phyloP scores from a whole-genome alignment of 2,888 invertebrate genomes.

The Cephalotes varians region DNA sequence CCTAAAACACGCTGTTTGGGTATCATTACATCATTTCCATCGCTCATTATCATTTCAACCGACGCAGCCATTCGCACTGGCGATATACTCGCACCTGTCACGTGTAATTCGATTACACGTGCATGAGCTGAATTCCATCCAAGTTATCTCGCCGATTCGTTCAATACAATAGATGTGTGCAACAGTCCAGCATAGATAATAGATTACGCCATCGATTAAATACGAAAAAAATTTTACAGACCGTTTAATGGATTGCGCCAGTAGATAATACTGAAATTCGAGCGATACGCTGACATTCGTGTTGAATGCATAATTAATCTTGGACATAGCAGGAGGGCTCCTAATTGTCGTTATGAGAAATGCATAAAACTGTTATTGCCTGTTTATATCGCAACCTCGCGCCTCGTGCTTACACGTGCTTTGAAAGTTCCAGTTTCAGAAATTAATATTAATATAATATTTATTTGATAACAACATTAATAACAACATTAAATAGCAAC shows the following conservation, averaged over 20 bases:
- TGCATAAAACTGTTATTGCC: slow-evolving; percentile 9
- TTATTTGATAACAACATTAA: background rate
- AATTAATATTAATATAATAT: slow-evolving; percentile 2
- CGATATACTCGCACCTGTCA: slow-evolving; percentile 53
- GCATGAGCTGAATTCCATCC: slow-evolving; percentile 7
- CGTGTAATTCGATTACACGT: slow-evolving; percentile 32
- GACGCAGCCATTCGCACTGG: slow-evolving; percentile 56
- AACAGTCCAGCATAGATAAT: slow-evolving; percentile 60
- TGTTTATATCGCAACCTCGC: background rate
- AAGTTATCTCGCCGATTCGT: slow-evolving; percentile 28
- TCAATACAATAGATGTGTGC: slow-evolving; percentile 65
- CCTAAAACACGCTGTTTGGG: slow-evolving; percentile 1
- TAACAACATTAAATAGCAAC: too few relatives aligned
- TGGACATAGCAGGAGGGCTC: background rate
- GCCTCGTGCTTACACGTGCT: too few relatives aligned
- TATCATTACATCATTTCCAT: slow-evolving; percentile 70
- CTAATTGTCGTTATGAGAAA: slow-evolving; percentile 25
- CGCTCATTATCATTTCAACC: slow-evolving; percentile 71
- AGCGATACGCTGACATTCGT: background rate
- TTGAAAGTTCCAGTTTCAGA: background rate
- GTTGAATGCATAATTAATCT: slow-evolving; percentile 44
- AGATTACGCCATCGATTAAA: slow-evolving; percentile 46
- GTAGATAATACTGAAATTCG: background rate
- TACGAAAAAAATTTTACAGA: slow-evolving; percentile 9
- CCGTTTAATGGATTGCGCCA: slow-evolving; percentile 5